Base-by-base conservation (phyloP, 2,113 vertebrate genomes). In the Lepus timidus region DNA sequence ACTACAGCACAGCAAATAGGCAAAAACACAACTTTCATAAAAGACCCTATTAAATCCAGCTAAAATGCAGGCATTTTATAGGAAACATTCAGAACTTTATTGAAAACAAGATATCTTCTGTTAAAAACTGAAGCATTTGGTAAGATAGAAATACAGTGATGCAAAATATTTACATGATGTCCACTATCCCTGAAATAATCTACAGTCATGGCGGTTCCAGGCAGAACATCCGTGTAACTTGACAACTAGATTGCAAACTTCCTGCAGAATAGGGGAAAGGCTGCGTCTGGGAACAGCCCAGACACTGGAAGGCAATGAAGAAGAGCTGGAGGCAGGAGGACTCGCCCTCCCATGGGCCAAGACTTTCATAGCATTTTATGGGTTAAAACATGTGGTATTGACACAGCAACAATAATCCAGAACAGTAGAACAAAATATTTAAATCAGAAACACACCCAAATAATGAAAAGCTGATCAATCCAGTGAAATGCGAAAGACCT, bases 61-160 rank as follows among this genome's bases (percentile, higher is more conserved):
- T 75, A 92, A 78, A 51, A 94, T 91, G 8, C 8, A 86, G 92
- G 22, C 8, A 44, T 96, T 89, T 94, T 76, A 75, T 39, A 89
- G 51, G 17, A 81, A 86, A 85, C 20, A 80, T 19, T 84, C 92
- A 89, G 75, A 85, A 31, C 31, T 80, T 85, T 61, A 92, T 9
- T 86, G n/a, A 81, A 95, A 92, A 92, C 16, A 79, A 85, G 88
- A 49, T 39, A 76, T 85, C 79, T 84, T 65, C 44, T 64, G 90
- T 85, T 73, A 83, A 70, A 80, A 80, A 76, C 16, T 71, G 55
- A 68, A 79, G 17, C 20, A 80, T 27, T 85, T 84, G 51, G 44
- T 68, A 90, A 90, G 61, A 68, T 52, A 90, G 55, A 88, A 93
- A 91, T 93, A 36, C 86, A 71, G 9, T 73, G 73, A 83, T 62